Base-by-base conservation (phyloP, 92 coral and sea anemone species). In the Virgularia gustaviana region DNA sequence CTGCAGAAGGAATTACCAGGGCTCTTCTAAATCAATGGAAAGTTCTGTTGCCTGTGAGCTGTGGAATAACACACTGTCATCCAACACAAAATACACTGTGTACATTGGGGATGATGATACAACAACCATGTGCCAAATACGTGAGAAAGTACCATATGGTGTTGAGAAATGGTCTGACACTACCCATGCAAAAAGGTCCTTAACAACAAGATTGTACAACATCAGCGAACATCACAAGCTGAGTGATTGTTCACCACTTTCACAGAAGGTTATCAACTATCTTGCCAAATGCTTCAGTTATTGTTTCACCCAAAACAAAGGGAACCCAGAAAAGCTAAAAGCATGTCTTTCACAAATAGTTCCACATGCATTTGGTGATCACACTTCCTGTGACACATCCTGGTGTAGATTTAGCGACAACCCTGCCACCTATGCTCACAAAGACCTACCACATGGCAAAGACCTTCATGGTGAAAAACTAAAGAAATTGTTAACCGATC, bases 11-110 rank as follows among this genome's bases (percentile, higher is more conserved):
- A 75, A 75, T 7, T 72, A 61, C 18, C n/a, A 33, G 36, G 80
- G 73, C 9, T 75, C 80, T 16, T 61, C 73, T 24, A 75, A 75
- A 47, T 29, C 65, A 19, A 75, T 75, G 79, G 71, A 74, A 44
- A 36, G 70, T 27, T 37, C 36, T 43, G 53, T 32, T 9, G 72
- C 73, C 65, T 31, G 65, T 61, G 22, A 75, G 31, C 55, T 43
- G 0, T 59, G 49, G 30, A 28, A 77, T 36, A 70, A 70, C 31
- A 53, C 81, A 44, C 61, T 64, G 16, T 23, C 20, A 53, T 63
- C 65, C 12, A 59, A 53, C 33, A 54, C 44, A 13, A 63, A 37
- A 35, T 63, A 35, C 47, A 35, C 71, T 9, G 27, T 44, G n/a
- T 63, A 63, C 15, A 63, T 44, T 13, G 2, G 53, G 53, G 53